Conservation (phyloP, 2,888 invertebrate species). For the Trilocha varians region DNA sequence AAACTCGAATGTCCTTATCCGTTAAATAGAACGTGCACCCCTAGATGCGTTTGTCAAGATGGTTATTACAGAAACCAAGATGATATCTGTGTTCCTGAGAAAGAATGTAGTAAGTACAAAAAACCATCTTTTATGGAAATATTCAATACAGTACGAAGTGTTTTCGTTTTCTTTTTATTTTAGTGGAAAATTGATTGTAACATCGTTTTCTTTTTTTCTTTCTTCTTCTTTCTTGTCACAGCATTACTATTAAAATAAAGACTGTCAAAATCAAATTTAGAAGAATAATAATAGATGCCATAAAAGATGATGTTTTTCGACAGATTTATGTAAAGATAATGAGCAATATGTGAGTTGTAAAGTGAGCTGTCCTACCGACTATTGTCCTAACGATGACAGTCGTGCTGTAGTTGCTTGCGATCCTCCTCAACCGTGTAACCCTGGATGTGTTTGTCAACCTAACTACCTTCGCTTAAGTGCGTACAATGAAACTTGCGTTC, state of each 20-base stretch:
- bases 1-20: background rate
- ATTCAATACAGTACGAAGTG: too few relatives aligned
- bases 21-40: conserved; percentile 21
- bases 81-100: conserved; percentile 21
- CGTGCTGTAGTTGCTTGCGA: too few relatives aligned
- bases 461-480: background rate
- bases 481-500: background rate
- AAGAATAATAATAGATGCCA: too few relatives aligned
- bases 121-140: too few relatives aligned
- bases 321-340: conserved; percentile 24
- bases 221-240: too few relatives aligned
- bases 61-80: conserved; percentile 21
- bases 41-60: conserved; percentile 27
- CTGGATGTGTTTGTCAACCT: too few relatives aligned
- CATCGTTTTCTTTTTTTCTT: too few relatives aligned
- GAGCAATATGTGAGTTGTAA: background rate
- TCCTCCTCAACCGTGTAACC: too few relatives aligned
- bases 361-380: background rate
- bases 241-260: too few relatives aligned
- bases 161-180: too few relatives aligned
- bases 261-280: too few relatives aligned
- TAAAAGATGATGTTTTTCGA: conserved; percentile 10
- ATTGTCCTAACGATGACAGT: background rate
- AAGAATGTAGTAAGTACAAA: conserved; percentile 21
- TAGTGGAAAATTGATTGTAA: too few relatives aligned